Evolutionary conservation across 1,140 invertebrate genomes (phyloP), one percentile per base, ranked within the genome.

Genomic region (Brachionus manjavacas): DNA sequence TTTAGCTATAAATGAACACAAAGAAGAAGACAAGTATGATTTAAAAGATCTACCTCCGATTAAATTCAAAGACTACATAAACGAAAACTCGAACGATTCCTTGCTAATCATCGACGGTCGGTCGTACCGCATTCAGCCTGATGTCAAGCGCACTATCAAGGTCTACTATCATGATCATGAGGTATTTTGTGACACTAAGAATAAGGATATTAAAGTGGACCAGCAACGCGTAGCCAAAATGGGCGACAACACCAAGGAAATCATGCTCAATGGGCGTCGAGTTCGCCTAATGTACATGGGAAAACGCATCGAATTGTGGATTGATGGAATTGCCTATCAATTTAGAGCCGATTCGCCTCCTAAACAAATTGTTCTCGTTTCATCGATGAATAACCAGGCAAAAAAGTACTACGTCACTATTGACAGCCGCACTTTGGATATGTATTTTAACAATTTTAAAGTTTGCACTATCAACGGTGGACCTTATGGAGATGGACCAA

Each of bases 381-480:
- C 79, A 12, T 68, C 64, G 1, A 46, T 81, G 52, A 35, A 11
- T 3, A 60, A 64, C 12, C 79, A 81, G 28, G n/a, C 20, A 4
- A 60, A 68, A 60, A 23, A 35, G 20, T 81, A 81, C 39, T 81
- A 46, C 28, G 79, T 81, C 4, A 81, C 49, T 6, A 81, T 81
- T 1, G 79, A 81, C 25, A 81, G 79, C 43, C 49, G 79, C 14
- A 81, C 52, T 12, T 64, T 81, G 79, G 79, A 81, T 12, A 81
- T 81, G 79, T 81, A 81, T 68, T 81, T 81, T 28, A 81, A 81
- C 43, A 81, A 64, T 28, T 81, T 81, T 16, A 60, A 68, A 81
- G 79, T 81, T 20, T 81, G 79, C 39, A 60, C 1, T 8, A 68
- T 81, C 9, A 81, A 81, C 43, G 72, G 72, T 6, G 72, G 72